Percentiles rank a stretch among this genome's conserved stretches.
Conservation (phyloP, 1,140 invertebrate species). For the Atta colombica region DNA sequence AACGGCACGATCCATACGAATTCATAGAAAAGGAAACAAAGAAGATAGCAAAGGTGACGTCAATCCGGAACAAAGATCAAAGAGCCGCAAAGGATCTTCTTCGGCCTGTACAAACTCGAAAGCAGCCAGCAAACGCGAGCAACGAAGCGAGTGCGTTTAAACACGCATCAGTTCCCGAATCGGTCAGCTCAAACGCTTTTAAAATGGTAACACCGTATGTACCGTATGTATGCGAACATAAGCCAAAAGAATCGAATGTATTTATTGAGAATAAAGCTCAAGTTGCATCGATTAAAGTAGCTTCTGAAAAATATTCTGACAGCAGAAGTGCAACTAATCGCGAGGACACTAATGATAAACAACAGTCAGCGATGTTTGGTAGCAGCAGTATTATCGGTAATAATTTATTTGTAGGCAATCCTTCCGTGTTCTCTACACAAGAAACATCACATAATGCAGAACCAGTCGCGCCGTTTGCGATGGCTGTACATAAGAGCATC, state of each 20-base stretch:
- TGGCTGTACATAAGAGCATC: slow-evolving; percentile 69
- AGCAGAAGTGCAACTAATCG: background rate
- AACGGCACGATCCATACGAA: slow-evolving; percentile 71
- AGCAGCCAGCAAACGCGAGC: background rate
- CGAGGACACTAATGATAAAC: background rate
- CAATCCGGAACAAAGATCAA: slow-evolving; percentile 23
- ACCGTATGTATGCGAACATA: background rate
- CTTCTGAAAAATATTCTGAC: background rate
- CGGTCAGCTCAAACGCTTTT: background rate
- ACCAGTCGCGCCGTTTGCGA: slow-evolving; percentile 53
- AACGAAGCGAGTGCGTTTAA: background rate
- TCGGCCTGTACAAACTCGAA: background rate
- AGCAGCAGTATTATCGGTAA: background rate
- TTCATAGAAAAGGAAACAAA: slow-evolving; percentile 70
- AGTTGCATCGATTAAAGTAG: background rate
- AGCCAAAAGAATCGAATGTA: background rate
- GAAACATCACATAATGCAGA: slow-evolving; percentile 15
- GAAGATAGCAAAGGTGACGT: background rate
- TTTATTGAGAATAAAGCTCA: background rate
- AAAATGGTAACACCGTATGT: background rate
- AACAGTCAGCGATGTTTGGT: background rate
- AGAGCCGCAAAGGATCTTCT: background rate
- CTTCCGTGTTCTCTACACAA: slow-evolving; percentile 46
- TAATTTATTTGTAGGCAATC: background rate
- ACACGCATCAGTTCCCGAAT: background rate